Conservation (phyloP, 2,113 vertebrate genomes). For the Physeter macrocephalus region DNA sequence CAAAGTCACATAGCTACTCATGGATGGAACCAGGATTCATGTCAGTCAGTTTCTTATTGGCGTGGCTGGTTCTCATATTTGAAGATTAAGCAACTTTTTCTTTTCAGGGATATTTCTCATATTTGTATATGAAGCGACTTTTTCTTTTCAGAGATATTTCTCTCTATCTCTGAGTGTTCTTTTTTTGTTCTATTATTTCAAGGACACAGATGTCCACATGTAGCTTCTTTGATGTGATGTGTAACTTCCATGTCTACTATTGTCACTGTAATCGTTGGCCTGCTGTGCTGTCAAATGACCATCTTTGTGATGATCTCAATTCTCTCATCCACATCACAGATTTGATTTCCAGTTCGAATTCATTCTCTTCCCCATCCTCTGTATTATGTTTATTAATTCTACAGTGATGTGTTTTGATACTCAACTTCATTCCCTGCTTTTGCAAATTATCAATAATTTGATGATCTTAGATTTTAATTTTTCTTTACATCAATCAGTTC, state of each 20-base stretch:
- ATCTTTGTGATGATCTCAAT: background rate
- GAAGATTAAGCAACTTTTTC: background rate
- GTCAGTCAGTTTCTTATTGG: background rate
- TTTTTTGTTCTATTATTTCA: background rate
- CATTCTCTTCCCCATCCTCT: background rate
- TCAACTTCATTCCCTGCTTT: background rate
- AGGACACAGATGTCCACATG: too few species aligned
- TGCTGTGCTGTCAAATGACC: background rate
- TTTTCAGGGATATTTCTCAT: background rate
- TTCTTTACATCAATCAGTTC: background rate
- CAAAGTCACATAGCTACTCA: background rate
- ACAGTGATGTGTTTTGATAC: background rate
- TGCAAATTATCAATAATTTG: background rate
- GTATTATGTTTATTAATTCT: background rate
- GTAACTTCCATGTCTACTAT: fast-evolving
- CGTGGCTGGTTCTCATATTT: fast-evolving
- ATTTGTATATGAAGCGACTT: too few species aligned
- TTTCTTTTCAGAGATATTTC: background rate
- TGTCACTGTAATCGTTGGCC: fast-evolving
- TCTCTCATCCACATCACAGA: background rate
- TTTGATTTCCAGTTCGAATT: background rate
- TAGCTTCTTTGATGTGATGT: background rate
- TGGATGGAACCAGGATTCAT: background rate
- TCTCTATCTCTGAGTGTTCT: background rate
- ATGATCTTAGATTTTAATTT: background rate